phyloP scores from a whole-genome alignment of 2,797 vertebrate genomes.

The Trachurus trachurus region DNA sequence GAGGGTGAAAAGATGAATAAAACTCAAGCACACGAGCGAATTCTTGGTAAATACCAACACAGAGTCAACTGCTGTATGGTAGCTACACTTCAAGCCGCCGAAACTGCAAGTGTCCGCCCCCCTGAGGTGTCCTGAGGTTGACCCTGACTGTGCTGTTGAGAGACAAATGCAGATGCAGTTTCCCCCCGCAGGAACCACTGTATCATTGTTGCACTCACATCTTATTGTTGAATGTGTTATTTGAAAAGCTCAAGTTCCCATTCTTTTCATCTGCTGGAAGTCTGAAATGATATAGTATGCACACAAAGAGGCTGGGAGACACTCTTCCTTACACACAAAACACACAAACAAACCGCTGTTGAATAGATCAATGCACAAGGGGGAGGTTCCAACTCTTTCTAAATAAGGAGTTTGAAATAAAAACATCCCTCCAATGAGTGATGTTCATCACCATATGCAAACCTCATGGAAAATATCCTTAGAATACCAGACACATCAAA shows the following conservation, averaged over 20 bases:
- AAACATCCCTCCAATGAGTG: background rate
- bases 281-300: constrained; percentile 7
- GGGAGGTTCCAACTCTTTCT: background rate
- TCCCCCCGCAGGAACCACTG: constrained; percentile 4
- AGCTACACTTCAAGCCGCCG: background rate
- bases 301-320: background rate
- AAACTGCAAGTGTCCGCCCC: background rate
- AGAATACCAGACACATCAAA: constrained; percentile 6
- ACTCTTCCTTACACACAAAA: constrained; percentile 7
- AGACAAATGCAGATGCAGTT: background rate
- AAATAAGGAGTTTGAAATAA: background rate
- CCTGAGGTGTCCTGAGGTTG: constrained; percentile 19
- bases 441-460: background rate
- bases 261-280: constrained; percentile 13
- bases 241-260: constrained; percentile 8
- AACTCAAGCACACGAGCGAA: background rate
- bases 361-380: background rate
- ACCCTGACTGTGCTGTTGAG: constrained; percentile 12
- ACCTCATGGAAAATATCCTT: constrained; percentile 21
- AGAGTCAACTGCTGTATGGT: background rate
- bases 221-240: constrained; percentile 8
- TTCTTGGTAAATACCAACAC: background rate
- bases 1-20: background rate
- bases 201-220: constrained; percentile 3
- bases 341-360: constrained; percentile 5